phyloP scores from a whole-genome alignment of 2,113 vertebrate species.

The Camelus dromedarius region DNA sequence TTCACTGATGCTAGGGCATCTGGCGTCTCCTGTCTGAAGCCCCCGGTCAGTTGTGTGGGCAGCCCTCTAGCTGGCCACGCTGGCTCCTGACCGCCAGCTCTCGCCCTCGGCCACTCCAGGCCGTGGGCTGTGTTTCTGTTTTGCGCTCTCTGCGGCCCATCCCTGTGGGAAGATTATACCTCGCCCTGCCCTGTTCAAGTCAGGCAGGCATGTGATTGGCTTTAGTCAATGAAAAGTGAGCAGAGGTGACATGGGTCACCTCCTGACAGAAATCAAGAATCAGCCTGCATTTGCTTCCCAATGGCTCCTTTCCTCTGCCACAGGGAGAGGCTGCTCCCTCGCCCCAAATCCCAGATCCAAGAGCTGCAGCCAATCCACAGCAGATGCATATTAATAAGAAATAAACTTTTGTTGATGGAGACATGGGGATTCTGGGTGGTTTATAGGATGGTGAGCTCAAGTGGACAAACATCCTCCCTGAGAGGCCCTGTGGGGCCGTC shows the following conservation, averaged over 20 bases:
- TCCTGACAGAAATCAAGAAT: not conserved
- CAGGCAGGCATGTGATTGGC: not conserved
- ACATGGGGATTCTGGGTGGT: not conserved
- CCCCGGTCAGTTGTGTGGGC: not conserved
- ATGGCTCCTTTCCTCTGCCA: not conserved
- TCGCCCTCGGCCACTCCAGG: accelerated
- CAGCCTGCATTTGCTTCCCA: not conserved
- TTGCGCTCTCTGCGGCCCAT: not conserved
- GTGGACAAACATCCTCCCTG: not conserved
- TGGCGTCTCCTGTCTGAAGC: not conserved
- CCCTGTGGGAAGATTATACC: not conserved
- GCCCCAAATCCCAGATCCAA: not conserved
- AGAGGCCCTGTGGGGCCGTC: not conserved
- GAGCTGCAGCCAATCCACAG: accelerated
- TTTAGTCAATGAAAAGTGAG: not conserved
- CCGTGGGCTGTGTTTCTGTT: accelerated
- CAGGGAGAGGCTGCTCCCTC: not conserved
- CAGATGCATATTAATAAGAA: not conserved
- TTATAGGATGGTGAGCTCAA: not conserved
- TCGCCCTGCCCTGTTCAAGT: not conserved
- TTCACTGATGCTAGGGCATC: not conserved
- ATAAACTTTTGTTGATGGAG: not conserved
- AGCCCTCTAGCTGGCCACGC: accelerated
- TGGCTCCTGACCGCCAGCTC: not conserved
- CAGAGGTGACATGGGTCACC: not conserved